A percentile compares a stretch with the other conserved stretches of the same genome.
phyloP scores from a whole-genome alignment of 2,797 vertebrate species.

The Sebastes taczanowskii region DNA sequence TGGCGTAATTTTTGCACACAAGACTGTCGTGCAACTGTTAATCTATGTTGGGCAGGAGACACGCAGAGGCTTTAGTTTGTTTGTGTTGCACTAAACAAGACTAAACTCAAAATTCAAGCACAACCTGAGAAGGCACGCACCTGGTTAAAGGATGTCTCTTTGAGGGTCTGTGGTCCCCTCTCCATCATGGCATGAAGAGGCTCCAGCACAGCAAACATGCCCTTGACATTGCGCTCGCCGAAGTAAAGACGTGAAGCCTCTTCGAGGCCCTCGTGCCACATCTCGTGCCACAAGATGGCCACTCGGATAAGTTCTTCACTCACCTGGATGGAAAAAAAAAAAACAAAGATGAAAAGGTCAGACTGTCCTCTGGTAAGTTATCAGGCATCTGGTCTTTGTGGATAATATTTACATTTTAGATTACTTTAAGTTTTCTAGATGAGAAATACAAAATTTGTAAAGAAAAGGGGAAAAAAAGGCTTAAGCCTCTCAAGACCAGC shows the following conservation, averaged over 20 bases:
- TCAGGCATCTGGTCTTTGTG: background rate
- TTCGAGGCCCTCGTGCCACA: conserved; percentile 99
- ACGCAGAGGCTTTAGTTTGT: background rate
- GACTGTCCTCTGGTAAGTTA: background rate
- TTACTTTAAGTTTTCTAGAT: background rate
- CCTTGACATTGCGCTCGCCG: conserved; percentile 97
- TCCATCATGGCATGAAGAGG: conserved; percentile 99
- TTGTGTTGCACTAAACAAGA: background rate
- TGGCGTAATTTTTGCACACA: background rate
- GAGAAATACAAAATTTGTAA: background rate
- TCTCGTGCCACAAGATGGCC: conserved; percentile 98
- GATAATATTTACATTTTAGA: background rate
- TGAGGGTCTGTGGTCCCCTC: conserved; percentile 96
- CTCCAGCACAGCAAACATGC: conserved; percentile 98
- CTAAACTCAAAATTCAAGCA: background rate
- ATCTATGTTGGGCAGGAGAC: background rate
- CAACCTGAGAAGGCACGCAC: conserved; percentile 64
- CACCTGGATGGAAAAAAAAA: conserved; percentile 81
- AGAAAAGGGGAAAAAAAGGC: background rate
- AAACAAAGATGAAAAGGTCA: conserved; percentile 1
- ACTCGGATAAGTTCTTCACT: conserved; percentile 98
- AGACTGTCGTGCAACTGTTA: background rate
- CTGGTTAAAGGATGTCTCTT: conserved; percentile 99
- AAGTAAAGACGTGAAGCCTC: conserved; percentile 98
- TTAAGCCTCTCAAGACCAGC: background rate